A percentile compares a stretch with the other conserved stretches of the same genome.
Evolutionary conservation across 2,113 vertebrate species (phyloP).

Genomic region (Cebidichthys violaceus): DNA sequence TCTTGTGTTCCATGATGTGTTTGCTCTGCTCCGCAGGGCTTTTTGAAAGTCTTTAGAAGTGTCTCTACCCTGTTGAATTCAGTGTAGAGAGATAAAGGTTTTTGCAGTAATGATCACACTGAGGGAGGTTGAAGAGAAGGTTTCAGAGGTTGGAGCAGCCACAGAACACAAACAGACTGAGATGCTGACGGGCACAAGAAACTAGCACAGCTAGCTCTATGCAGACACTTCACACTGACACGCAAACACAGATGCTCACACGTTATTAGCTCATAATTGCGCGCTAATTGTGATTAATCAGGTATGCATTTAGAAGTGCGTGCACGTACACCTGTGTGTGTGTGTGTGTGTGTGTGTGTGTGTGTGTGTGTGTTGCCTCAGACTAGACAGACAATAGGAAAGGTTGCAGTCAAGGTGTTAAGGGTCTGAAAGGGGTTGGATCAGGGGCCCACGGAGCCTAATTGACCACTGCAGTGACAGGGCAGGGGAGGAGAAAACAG

Average conservation of each 20-base stretch:
- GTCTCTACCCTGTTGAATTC: not conserved
- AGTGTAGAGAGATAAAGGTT: not conserved
- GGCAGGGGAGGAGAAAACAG: constrained; percentile 32
- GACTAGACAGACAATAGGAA: constrained; percentile 34
- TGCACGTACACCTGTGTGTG: constrained; percentile 1
- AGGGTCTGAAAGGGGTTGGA: constrained; percentile 30
- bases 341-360: constrained; percentile 1
- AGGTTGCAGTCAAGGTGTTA: constrained; percentile 63
- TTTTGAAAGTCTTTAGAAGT: not conserved
- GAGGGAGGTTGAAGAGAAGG: constrained; percentile 8
- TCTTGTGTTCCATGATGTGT: not conserved
- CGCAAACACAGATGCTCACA: constrained; percentile 57
- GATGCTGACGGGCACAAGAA: constrained; percentile 19
- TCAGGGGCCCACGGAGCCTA: constrained; percentile 43
- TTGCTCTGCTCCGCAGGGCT: constrained; percentile 1
- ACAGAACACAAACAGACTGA: constrained; percentile 29
- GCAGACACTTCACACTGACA: constrained; percentile 10
- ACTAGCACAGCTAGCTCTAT: constrained; percentile 10
- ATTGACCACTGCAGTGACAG: constrained; percentile 54
- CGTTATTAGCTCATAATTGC: constrained; percentile 55
- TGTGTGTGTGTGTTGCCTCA: constrained; percentile 19
- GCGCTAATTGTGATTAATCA: constrained; percentile 67
- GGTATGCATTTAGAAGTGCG: constrained; percentile 22
- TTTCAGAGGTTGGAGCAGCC: constrained; percentile 26
- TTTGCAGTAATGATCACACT: constrained; percentile 26